Conservation (phyloP, 2,888 invertebrate species). For the Trachelus troglodyta region DNA sequence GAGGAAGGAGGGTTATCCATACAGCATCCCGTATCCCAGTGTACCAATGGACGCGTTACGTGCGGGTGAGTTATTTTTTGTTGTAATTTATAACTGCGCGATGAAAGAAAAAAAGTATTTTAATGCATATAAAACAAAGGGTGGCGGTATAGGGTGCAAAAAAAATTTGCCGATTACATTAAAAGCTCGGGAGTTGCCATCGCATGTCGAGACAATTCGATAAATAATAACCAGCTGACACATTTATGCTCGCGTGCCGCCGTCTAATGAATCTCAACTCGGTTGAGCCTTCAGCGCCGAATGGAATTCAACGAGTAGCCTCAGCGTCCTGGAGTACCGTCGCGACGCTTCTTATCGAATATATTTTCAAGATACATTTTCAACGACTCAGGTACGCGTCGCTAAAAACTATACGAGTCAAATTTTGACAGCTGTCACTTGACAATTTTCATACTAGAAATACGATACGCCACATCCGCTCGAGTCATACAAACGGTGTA, state of each 20-base stretch:
- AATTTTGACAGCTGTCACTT: too few relatives aligned
- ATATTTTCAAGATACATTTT: neutral
- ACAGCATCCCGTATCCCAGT: constrained; percentile 92
- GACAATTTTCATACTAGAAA: too few relatives aligned
- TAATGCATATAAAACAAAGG: neutral
- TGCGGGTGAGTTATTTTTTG: constrained; percentile 76
- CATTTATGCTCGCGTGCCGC: constrained; percentile 54
- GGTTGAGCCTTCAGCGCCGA: neutral
- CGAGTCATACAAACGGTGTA: too few relatives aligned
- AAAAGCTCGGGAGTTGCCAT: too few relatives aligned
- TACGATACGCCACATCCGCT: too few relatives aligned
- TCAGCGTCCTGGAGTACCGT: neutral
- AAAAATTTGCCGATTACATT: neutral
- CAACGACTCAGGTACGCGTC: too few relatives aligned
- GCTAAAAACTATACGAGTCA: too few relatives aligned
- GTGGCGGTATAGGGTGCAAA: neutral
- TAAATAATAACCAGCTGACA: constrained; percentile 54
- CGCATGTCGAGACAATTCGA: constrained; percentile 50
- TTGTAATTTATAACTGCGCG: neutral
- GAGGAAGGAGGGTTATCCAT: constrained; percentile 91
- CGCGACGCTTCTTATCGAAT: neutral
- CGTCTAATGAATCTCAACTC: neutral
- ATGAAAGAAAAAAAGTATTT: neutral
- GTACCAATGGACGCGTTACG: constrained; percentile 90
- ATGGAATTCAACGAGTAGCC: neutral